Percentiles rank a stretch among this genome's conserved stretches.
phyloP scores from a whole-genome alignment of 2,113 vertebrate species.

The Lipophrys pholis region DNA sequence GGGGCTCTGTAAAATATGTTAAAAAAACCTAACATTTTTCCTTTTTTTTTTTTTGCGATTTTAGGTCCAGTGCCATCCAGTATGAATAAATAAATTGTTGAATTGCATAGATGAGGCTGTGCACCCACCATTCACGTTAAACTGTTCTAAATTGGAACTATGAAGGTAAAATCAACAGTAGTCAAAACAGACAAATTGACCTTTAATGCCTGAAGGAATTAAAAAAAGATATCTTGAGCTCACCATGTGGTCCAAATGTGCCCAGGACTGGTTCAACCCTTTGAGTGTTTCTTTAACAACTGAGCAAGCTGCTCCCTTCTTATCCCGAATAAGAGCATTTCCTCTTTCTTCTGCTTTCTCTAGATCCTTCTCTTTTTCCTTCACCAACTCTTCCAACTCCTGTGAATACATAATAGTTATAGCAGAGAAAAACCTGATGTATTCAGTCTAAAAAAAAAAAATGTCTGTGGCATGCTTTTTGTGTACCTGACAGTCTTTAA shows the following conservation, averaged over 20 bases:
- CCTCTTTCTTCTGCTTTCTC: slow-evolving; percentile 91
- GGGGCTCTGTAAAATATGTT: too few species aligned
- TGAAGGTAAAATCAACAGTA: too few species aligned
- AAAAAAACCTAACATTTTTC: too few species aligned
- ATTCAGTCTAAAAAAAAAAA: background rate
- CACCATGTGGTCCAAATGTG: slow-evolving; percentile 91
- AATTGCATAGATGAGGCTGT: too few species aligned
- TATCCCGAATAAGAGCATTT: slow-evolving; percentile 90
- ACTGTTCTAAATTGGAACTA: too few species aligned
- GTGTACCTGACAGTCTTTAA: slow-evolving; percentile 95
- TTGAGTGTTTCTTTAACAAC: slow-evolving; percentile 84
- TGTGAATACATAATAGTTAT: slow-evolving; percentile 56
- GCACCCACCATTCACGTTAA: too few species aligned
- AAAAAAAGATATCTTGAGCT: slow-evolving; percentile 7
- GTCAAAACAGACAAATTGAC: too few species aligned
- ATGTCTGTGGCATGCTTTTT: background rate
- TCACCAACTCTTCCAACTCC: slow-evolving; percentile 94
- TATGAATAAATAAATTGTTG: too few species aligned
- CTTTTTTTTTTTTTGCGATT: too few species aligned
- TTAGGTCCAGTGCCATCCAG: too few species aligned
- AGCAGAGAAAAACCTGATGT: background rate
- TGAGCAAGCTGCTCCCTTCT: slow-evolving; percentile 87
- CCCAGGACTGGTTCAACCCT: slow-evolving; percentile 90
- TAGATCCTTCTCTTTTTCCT: slow-evolving; percentile 93
- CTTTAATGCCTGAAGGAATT: too few species aligned